Percentiles rank a stretch among this genome's conserved stretches.
Evolutionary conservation across 2,113 vertebrate species (phyloP).

Genomic region (Speoplatyrhinus poulsoni): DNA sequence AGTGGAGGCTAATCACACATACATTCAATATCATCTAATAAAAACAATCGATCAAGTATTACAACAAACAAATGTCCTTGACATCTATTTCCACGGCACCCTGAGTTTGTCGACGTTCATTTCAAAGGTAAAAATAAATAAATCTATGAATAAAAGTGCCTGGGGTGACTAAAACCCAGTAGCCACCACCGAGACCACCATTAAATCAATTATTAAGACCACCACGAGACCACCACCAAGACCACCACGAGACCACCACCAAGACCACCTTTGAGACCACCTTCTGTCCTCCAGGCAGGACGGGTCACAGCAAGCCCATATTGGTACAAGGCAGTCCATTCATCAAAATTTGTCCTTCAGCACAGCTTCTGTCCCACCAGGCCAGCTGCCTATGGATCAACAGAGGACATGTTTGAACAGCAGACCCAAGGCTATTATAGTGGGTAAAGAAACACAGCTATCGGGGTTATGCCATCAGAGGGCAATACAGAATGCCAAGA

Average conservation of each 20-base stretch:
- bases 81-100: conserved; percentile 5
- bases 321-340: conserved; percentile 43
- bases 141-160: background rate
- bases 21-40: too few species aligned
- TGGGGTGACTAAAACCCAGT: conserved; percentile 13
- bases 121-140: conserved; percentile 25
- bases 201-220: too few species aligned
- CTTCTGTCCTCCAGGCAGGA: conserved; percentile 44
- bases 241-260: conserved; percentile 3
- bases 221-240: too few species aligned
- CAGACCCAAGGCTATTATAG: conserved; percentile 56
- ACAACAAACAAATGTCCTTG: background rate
- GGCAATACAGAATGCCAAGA: conserved; percentile 31
- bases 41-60: background rate
- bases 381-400: conserved; percentile 48
- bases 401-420: conserved; percentile 60
- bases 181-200: conserved; percentile 25
- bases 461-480: conserved; percentile 31
- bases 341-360: conserved; percentile 63
- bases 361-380: conserved; percentile 42
- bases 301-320: conserved; percentile 41
- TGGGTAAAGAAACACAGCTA: conserved; percentile 40
- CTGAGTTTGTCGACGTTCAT: background rate
- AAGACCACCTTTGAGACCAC: conserved; percentile 20
- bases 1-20: too few species aligned